Evolutionary conservation across 35 echinoderm and acorn worm genomes (phyloP).

Genomic region (Lytechinus pictus): DNA sequence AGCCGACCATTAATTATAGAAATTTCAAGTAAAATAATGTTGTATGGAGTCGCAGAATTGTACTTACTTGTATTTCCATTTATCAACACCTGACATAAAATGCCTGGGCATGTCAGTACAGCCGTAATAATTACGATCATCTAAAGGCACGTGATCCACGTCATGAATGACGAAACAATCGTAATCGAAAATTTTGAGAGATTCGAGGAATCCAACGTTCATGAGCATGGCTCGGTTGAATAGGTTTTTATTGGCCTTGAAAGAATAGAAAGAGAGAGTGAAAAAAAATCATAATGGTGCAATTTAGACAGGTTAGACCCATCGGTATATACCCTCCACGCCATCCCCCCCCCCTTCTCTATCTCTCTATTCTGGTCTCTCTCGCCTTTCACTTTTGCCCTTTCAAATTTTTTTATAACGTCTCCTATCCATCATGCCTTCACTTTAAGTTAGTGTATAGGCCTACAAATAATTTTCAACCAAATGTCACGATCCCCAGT

Average conservation of each 20-base stretch:
- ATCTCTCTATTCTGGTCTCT: neutral
- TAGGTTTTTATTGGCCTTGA: constrained; percentile 66
- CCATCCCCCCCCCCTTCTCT: too few species aligned
- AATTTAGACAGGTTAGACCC: too few species aligned
- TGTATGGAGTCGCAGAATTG: neutral
- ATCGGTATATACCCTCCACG: too few species aligned
- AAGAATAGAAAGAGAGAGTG: neutral
- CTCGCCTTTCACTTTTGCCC: too few species aligned
- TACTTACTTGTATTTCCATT: constrained; percentile 91
- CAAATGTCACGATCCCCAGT: too few species aligned
- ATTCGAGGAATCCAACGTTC: constrained; percentile 86
- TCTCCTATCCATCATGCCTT: too few species aligned
- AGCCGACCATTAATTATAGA: too few species aligned
- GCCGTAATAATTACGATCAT: constrained; percentile 93
- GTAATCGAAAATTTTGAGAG: constrained; percentile 83
- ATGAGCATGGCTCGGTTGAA: constrained; percentile 96
- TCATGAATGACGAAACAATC: constrained; percentile 96
- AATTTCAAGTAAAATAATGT: neutral
- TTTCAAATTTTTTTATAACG: too few species aligned
- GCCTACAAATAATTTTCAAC: too few species aligned
- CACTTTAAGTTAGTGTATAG: too few species aligned
- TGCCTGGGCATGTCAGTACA: constrained; percentile 90
- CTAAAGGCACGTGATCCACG: constrained; percentile 82
- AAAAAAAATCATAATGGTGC: neutral
- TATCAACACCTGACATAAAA: constrained; percentile 77